These are phyloP conservation scores for Trichomycterus rosablanca DNA, from an alignment of 2,113 vertebrate species.

Conservation along the genomic window DNA sequence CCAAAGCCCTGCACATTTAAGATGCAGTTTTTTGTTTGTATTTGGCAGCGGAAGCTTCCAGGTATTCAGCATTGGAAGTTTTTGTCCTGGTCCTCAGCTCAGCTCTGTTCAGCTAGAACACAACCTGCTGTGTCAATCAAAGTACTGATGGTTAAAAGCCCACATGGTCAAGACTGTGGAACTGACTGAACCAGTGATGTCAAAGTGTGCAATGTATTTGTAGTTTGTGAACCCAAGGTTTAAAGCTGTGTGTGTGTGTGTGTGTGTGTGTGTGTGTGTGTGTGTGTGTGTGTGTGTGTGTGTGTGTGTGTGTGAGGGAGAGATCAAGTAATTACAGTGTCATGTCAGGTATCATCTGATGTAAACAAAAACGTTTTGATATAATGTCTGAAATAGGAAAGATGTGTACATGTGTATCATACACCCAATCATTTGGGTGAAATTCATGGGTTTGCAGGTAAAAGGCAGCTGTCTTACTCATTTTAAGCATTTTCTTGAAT, in stretches of 20 bases:
- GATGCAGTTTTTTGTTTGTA: background rate
- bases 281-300: no score
- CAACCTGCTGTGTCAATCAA: background rate
- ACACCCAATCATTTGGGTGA: background rate
- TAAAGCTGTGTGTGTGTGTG: no score
- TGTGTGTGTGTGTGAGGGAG: no score
- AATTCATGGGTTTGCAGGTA: background rate
- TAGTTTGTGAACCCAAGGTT: background rate
- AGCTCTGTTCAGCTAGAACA: background rate
- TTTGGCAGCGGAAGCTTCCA: conserved; percentile 15
- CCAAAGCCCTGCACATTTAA: background rate
- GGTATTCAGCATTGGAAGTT: conserved; percentile 25
- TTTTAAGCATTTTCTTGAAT: background rate
- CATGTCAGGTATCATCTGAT: conserved; percentile 18
- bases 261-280: no score
- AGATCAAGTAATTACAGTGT: conserved; percentile 7
- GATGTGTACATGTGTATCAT: background rate
- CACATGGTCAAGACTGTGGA: background rate
- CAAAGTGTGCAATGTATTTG: background rate
- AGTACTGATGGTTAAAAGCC: conserved; percentile 13
- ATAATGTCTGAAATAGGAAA: background rate
- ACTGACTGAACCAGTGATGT: conserved; percentile 6
- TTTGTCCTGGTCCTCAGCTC: background rate
- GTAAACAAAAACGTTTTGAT: conserved; percentile 41
- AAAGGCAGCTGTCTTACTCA: background rate